These are phyloP conservation scores for Menidia beryllina DNA, from an alignment of 2,113 vertebrate genomes.

Conservation along the genomic window DNA sequence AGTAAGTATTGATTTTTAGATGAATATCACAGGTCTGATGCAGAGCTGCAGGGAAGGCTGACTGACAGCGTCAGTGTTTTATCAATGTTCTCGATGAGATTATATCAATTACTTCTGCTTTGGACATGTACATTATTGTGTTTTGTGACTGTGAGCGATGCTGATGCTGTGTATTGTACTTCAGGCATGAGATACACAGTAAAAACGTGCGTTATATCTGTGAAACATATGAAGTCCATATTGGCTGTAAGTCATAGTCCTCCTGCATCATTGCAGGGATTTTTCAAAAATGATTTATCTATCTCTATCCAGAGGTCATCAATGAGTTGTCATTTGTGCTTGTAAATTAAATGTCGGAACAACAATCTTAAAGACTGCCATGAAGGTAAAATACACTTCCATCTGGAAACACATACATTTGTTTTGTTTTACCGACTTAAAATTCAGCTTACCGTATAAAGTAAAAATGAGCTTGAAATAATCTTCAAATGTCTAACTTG, in stretches of 20 bases:
- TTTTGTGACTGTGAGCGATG: constrained; percentile 6
- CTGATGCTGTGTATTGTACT: constrained; percentile 23
- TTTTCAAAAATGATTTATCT: constrained; percentile 32
- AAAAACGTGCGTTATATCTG: not conserved
- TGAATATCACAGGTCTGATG: constrained; percentile 5
- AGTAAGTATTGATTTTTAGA: constrained; percentile 55
- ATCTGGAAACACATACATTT: not conserved
- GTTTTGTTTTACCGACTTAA: not conserved
- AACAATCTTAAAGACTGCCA: constrained; percentile 2
- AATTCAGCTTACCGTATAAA: not conserved
- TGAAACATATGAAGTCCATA: constrained; percentile 3
- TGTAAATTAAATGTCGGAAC: constrained; percentile 4
- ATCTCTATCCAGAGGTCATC: not conserved
- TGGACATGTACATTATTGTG: not conserved
- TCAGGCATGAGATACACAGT: constrained; percentile 11
- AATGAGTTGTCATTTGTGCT: constrained; percentile 2
- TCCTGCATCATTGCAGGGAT: constrained; percentile 40
- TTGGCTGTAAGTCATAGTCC: constrained; percentile 44
- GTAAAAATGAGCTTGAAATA: not conserved
- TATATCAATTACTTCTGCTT: constrained; percentile 34
- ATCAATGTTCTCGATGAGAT: no score
- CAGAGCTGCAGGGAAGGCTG: constrained; percentile 14
- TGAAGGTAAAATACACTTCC: not conserved
- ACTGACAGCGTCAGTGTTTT: constrained; percentile 25
- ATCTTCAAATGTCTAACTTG: not conserved